Base-by-base conservation (phyloP, 2,888 invertebrate species). In the Gortyna flavago region DNA sequence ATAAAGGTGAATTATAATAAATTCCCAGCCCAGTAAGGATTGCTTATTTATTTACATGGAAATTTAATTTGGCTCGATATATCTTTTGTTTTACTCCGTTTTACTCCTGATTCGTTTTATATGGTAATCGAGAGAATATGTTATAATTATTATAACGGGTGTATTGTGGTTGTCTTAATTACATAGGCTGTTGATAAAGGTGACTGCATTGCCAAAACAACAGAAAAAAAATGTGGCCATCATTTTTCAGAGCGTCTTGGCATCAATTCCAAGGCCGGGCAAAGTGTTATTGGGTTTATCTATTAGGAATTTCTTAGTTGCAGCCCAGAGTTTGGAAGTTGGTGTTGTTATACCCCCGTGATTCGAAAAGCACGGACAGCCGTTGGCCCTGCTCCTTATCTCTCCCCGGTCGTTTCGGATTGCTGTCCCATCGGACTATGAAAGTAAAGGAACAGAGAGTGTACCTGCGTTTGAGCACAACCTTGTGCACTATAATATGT, bases 21-120 rank as follows among this genome's bases (percentile, higher is more conserved):
- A 74, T 74, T 80, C 18, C 59, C 66, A 57, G 61, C 44, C 38
- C 70, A 84, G 61, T 57, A 62, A 82, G 59, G 41, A 80, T 72
- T 84, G 61, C 29, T 69, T 69, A 70, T 80, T 69, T 84, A 84
- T 82, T 83, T 62, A 81, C 57, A 51, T 80, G 81, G 18, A 84
- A 82, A 80, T 80, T 79, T 74, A 70, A 80, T 84, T 80, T 57
- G 25, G 35, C n/a, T 44, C 74, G 18, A 62, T 59, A 70, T 62
- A 21, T 67, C 69, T 66, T 73, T 74, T 84, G 74, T 84, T 81
- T 73, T 41, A 70, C 61, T 41, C 57, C 54, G 74, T 84, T 81
- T 73, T 41, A 70, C 61, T 41, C 57, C 54, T 72, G 59, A 70
- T 84, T 84, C 81, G 80, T 84, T 81, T 80, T 81, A 74, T 84